Percentiles rank a stretch among this genome's conserved stretches.
Conservation (phyloP, 2,797 vertebrate genomes). For the Peromyscus aztecus region DNA sequence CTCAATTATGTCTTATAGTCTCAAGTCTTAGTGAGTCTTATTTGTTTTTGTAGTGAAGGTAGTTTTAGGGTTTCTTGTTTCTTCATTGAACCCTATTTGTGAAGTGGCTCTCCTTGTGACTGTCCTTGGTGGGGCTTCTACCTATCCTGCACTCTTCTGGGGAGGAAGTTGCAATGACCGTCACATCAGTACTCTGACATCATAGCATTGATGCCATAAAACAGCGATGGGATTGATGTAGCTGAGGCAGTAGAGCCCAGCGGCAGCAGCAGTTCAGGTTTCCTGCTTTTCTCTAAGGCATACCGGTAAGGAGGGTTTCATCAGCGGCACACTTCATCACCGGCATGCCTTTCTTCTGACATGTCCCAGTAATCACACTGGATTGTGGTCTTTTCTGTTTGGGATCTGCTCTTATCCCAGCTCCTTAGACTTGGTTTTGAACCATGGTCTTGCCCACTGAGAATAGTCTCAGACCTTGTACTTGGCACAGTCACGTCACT, state of each 20-base stretch:
- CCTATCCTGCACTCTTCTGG: neutral
- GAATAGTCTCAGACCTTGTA: neutral
- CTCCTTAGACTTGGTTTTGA: neutral
- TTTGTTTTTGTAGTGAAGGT: constrained; percentile 7
- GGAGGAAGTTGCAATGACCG: neutral
- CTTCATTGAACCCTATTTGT: neutral
- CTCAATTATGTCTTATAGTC: neutral
- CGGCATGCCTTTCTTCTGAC: neutral
- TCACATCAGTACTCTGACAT: neutral
- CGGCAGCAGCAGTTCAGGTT: neutral
- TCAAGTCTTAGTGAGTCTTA: neutral
- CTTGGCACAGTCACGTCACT: neutral
- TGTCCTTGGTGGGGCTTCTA: neutral
- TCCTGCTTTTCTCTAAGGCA: neutral
- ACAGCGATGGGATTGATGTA: neutral
- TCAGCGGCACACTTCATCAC: neutral
- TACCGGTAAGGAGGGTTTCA: neutral
- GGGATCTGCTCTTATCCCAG: neutral
- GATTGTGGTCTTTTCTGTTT: neutral
- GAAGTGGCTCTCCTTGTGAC: neutral
- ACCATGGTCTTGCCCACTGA: neutral
- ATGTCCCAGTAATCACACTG: neutral
- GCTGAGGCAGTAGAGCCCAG: neutral
- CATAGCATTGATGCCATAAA: neutral
- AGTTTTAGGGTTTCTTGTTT: neutral